Evolutionary conservation across 2,888 invertebrate genomes (phyloP), one percentile per base, ranked within the genome.

Genomic region (Tenthredo notha): DNA sequence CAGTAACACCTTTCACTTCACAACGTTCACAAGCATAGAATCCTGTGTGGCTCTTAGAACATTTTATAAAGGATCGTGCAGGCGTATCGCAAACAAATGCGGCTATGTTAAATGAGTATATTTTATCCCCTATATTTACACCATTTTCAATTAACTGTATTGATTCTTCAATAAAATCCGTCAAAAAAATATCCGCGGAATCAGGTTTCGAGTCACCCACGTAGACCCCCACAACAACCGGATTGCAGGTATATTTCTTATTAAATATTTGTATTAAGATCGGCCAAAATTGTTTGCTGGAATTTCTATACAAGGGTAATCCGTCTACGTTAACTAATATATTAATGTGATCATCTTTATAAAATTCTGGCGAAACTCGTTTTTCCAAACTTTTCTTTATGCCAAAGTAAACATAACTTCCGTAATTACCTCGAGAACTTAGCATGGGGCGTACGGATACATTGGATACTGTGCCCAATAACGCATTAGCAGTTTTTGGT

Each of bases 11-110:
- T 74, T 85, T 58, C 7, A 85, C 61, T 9, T 50, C 84, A 40
- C 87, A 87, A 21, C 87, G 78, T 84, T 87, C 87, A 78, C 87
- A 87, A 25, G 58, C 85, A 85, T 84, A 86, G 85, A 86, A 88
- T 18, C 54, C 85, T 47, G 85, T 85, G 21, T 85, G 85, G 18
- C 77, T 84, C 75, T 86, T 86, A 29, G 75, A 84, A 83, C 86
- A 85, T 77, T 86, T 87, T 0, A 87, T 58, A 33, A 85, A 87
- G 18, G 87, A 85, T 33, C 87, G 77, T n/a, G 88, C 87, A 21
- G 83, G 87, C 21, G 86, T 78, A 7, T 37, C 37, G 7, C 37
- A 37, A 7, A 37, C 37, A 37, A 37, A 37, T 37, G 37, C 37
- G 7, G 72, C 65, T 65, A 88, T 78, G 84, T 58, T 37, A 12